Evolutionary conservation across 2,888 invertebrate species (phyloP), one percentile per base, ranked within the genome.

Genomic region (Mimachlamys varia): DNA sequence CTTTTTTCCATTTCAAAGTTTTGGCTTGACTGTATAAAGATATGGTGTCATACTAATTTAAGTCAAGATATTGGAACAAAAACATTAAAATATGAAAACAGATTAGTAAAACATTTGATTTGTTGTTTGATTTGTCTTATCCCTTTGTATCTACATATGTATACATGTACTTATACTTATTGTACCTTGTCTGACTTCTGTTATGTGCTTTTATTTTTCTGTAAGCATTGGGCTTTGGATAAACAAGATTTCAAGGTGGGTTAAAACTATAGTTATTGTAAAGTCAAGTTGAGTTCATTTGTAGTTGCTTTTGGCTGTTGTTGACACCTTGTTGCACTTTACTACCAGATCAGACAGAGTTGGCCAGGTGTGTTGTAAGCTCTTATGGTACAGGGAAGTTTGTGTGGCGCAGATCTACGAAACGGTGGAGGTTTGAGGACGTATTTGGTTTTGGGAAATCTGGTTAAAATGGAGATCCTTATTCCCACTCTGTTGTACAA

Each of bases 161-260:
- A n/a, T 55, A 55, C 55, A 13, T 58, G 58, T 58, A 58, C 10
- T 58, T 22, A 58, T 22, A 19, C 15, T 76, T n/a, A n/a, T n/a
- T n/a, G n/a, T n/a, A n/a, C n/a, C n/a, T n/a, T 22, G 33, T 76
- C 76, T 76, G 33, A 76, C 76, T 33, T 22, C 33, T 76, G 19
- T 58, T 88, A 38, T 90, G n/a, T 88, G 37, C 50, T 88, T 88
- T 90, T 44, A 44, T 44, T 44, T n/a, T 27, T 58, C 58, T 76
- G 55, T 38, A 44, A 90, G 90, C 90, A 90, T 50, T 90, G 90
- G 90, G 62, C 90, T 38, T 49, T 90, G 58, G 49, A 55, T 37
- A 33, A 22, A 37, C 88, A 22, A 19, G 90, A 90, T 49, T 49
- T 58, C 49, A 22, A 90, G 90, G 90, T 90, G 33, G 88, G 88